Percentiles rank a stretch among this genome's conserved stretches.
phyloP scores from a whole-genome alignment of 2,888 invertebrate genomes.

The Shargacucullia verbasci region DNA sequence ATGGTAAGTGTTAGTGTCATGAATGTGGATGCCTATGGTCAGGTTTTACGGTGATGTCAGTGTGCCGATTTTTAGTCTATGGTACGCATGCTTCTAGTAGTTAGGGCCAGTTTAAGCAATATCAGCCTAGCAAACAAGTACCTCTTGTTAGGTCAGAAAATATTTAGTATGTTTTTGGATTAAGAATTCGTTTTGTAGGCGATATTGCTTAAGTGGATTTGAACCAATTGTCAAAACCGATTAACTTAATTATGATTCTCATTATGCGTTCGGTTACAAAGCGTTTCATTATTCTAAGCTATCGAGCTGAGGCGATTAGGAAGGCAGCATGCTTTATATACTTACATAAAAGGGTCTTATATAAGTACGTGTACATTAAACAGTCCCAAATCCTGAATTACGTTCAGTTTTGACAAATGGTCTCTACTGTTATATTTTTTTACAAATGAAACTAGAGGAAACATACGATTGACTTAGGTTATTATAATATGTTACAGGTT shows the following conservation, averaged over 20 bases:
- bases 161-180: too few relatives aligned
- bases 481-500: conserved; percentile 6
- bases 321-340: conserved; percentile 20
- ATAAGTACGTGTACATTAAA: neutral
- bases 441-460: conserved; percentile 22
- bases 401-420: conserved; percentile 30
- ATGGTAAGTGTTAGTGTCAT: conserved; percentile 62
- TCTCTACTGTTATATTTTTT: conserved; percentile 8
- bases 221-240: conserved; percentile 33
- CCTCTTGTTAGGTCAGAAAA: too few relatives aligned
- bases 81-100: conserved; percentile 39
- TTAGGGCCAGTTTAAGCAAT: conserved; percentile 4
- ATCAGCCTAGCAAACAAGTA: too few relatives aligned
- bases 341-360: neutral
- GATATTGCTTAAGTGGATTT: conserved; percentile 5
- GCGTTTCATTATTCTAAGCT: neutral
- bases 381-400: neutral
- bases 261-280: conserved; percentile 4
- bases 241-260: neutral
- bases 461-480: conserved; percentile 7
- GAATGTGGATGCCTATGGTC: conserved; percentile 43
- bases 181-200: neutral
- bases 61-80: conserved; percentile 44
- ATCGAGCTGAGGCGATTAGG: neutral
- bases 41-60: conserved; percentile 43